Base-by-base conservation (phyloP, 2,888 invertebrate genomes). In the Pycnomerus fuliginosus region DNA sequence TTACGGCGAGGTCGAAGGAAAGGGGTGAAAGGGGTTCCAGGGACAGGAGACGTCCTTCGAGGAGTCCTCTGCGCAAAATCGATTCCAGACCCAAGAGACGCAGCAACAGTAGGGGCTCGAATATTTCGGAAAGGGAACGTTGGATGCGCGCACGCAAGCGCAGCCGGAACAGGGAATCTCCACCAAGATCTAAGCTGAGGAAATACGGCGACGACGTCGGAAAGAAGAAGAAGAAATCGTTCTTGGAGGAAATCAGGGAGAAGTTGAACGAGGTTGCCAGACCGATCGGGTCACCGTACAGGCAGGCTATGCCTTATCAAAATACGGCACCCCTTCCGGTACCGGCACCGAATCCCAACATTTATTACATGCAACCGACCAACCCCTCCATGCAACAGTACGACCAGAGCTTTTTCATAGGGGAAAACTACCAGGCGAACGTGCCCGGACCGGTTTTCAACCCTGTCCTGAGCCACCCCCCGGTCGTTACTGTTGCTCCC, bases 331-430 rank as follows among this genome's bases (percentile, higher is more conserved):
- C 47, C 29, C 43, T 40, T 34, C 55, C 58, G 45, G 56, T 51
- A 41, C 59, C 53, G 14, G 50, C 53, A 39, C 61, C 58, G 43
- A 53, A 57, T 27, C 55, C 52, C 15, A 48, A 44, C 28, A 55
- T 42, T 10, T 50, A 25, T 37, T 52, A 31, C 7, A 44, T 47
- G 14, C 28, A 8, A 20, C 13, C 13, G 2, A 8, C 8, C n/a
- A 34, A 11, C 29, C 11, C 29, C 14, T 2, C 35, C 22, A 3
- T 16, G 24, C 60, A 59, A 23, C 59, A 50, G n/a, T 68, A 66
- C 48, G 69, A 71, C 52, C 62, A 63, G 33, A 62, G 54, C 38
- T 70, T 66, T 48, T 70, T 70, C 48, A 69, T 70, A 39, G 70
- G 63, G 12, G 55, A 54, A 11, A 16, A 16, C 13, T 41, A 36